Evolutionary conservation across 2,888 invertebrate genomes (phyloP).

Genomic region (Agonopterix heracliana): DNA sequence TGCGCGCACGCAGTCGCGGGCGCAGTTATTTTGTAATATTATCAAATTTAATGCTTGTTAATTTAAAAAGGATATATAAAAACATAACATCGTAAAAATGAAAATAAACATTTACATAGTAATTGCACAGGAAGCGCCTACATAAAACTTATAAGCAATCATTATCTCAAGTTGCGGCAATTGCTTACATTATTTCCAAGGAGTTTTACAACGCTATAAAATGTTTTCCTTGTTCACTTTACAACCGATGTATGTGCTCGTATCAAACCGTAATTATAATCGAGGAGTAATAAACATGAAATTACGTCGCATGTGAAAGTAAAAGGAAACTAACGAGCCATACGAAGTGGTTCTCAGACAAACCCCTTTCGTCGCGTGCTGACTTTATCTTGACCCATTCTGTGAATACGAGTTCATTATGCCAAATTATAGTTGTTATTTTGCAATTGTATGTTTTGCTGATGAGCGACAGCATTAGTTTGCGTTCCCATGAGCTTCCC

Average conservation of each 20-base stretch:
- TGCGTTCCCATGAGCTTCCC: constrained; percentile 20
- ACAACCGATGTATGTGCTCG: constrained; percentile 8
- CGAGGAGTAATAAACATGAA: constrained; percentile 14
- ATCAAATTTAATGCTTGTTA: background rate
- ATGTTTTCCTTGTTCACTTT: constrained; percentile 19
- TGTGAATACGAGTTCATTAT: constrained; percentile 48
- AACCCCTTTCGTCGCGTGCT: constrained; percentile 40
- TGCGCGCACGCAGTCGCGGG: too few species aligned
- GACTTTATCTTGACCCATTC: constrained; percentile 31
- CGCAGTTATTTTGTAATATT: too few species aligned
- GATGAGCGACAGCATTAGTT: constrained; percentile 40
- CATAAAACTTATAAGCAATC: constrained; percentile 23
- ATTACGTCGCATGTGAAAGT: constrained; percentile 17
- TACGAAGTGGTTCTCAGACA: constrained; percentile 26
- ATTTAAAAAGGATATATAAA: too few species aligned
- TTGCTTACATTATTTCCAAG: constrained; percentile 20
- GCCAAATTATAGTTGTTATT: constrained; percentile 54
- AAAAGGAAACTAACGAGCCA: constrained; percentile 24
- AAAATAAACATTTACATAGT: too few species aligned
- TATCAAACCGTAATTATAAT: constrained; percentile 10
- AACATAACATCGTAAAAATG: too few species aligned
- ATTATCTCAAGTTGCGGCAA: constrained; percentile 19
- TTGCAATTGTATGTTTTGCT: constrained; percentile 47
- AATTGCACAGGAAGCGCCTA: constrained; percentile 21
- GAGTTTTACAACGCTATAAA: constrained; percentile 23